These are phyloP conservation scores for Holothuria glaberrima DNA, from an alignment of 35 echinoderm and acorn worm genomes.

Conservation along the genomic window DNA sequence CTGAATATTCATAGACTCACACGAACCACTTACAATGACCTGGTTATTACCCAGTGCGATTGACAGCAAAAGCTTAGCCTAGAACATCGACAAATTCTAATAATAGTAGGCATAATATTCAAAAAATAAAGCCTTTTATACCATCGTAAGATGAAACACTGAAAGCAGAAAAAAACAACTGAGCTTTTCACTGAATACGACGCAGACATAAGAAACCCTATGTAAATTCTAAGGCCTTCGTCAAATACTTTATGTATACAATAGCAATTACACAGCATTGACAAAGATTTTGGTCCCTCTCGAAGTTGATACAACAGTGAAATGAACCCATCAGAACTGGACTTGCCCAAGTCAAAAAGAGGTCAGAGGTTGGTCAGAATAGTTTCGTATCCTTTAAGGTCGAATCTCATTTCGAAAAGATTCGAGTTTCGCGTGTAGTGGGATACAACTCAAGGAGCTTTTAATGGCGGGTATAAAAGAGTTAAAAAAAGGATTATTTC, in stretches of 20 bases:
- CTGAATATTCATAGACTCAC: slow-evolving; percentile 31
- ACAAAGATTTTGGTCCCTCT: slow-evolving; percentile 52
- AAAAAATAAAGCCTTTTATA: slow-evolving; percentile 52
- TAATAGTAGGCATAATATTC: slow-evolving; percentile 40
- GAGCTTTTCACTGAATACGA: slow-evolving; percentile 44
- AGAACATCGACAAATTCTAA: slow-evolving; percentile 26
- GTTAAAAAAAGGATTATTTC: too few relatives aligned
- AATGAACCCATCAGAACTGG: not conserved
- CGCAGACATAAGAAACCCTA: slow-evolving; percentile 36
- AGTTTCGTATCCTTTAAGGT: too few relatives aligned
- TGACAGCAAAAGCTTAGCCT: not conserved
- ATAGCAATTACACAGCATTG: slow-evolving; percentile 47
- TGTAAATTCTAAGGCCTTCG: slow-evolving; percentile 43
- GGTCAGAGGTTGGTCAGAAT: too few relatives aligned
- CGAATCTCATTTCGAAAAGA: too few relatives aligned
- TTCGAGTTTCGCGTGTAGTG: too few relatives aligned
- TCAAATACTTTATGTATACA: slow-evolving; percentile 57
- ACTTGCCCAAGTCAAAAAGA: too few relatives aligned
- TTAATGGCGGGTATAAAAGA: too few relatives aligned
- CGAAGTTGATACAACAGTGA: slow-evolving; percentile 45
- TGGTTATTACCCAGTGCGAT: slow-evolving; percentile 23
- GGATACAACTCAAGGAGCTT: too few relatives aligned
- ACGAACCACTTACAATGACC: not conserved
- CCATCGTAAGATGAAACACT: slow-evolving; percentile 36
- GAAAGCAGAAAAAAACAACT: slow-evolving; percentile 30